Evolutionary conservation across 2,888 invertebrate species (phyloP).

Genomic region (Teleiodes luculella): DNA sequence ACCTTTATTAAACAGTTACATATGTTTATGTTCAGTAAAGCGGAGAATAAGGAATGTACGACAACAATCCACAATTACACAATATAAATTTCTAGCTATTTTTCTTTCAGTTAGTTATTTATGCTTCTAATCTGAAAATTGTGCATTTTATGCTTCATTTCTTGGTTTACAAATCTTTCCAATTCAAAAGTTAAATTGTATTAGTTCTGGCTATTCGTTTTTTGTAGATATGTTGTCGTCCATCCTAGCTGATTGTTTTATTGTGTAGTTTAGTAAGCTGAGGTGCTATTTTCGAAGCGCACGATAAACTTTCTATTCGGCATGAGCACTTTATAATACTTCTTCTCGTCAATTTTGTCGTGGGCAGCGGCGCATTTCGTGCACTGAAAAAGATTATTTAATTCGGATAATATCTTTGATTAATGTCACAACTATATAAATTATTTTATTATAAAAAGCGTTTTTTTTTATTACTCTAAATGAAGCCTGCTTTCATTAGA

Average conservation of each 20-base stretch:
- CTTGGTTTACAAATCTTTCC: too few relatives aligned
- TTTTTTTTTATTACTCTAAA: too few relatives aligned
- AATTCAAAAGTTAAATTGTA: too few relatives aligned
- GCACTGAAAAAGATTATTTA: conserved; percentile 30
- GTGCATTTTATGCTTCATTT: too few relatives aligned
- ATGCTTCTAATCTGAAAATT: too few relatives aligned
- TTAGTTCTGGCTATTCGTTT: too few relatives aligned
- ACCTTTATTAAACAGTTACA: background rate
- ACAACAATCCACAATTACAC: background rate
- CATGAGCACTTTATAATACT: conserved; percentile 30
- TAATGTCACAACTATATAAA: too few relatives aligned
- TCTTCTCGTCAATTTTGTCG: conserved; percentile 18
- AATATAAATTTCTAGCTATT: too few relatives aligned
- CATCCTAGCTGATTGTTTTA: background rate
- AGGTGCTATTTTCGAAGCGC: conserved; percentile 31
- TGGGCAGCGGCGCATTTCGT: conserved; percentile 28
- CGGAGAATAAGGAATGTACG: background rate
- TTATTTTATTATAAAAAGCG: too few relatives aligned
- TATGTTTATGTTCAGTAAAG: background rate
- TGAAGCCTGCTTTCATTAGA: too few relatives aligned
- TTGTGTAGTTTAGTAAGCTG: conserved; percentile 21
- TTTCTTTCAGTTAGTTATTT: too few relatives aligned
- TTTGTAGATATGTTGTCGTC: background rate
- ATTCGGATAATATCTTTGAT: background rate
- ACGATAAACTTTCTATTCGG: conserved; percentile 37